Evolutionary conservation across 2,888 invertebrate species (phyloP), one percentile per base, ranked within the genome.

Genomic region (Drosophila lacicola): DNA sequence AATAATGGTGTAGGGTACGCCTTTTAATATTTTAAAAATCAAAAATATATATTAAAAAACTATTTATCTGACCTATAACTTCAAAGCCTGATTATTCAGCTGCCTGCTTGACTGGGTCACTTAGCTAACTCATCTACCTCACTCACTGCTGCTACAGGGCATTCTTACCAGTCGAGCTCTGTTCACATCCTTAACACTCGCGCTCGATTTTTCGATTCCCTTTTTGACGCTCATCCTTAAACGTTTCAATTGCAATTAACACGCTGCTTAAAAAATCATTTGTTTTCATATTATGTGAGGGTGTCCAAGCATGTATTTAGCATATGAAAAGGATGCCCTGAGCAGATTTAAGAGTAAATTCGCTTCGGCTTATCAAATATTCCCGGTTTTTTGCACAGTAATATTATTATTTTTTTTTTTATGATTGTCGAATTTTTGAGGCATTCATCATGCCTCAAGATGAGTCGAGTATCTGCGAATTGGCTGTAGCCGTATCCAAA

Each of bases 361-460:
- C 62, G 21, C 3, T 50, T 47, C 73, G 68, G 55, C 10, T 56
- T 46, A 44, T 50, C 54, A 33, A 45, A 39, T 17, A 66, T 49
- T 61, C 70, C 58, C 55, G 46, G 36, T 58, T 56, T 56, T 45
- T 54, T 67, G 56, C 61, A 61, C 58, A 66, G 6, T 29, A 56
- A 73, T 36, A 46, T 21, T 50, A 50, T 17, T 46, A 54, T 49
- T 65, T 51, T 70, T 42, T 55, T 61, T 47, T 46, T 61, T 61
- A 41, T 63, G 47, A 37, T 50, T 51, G 41, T 46, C 68, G 66
- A 73, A 85, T 83, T 70, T 85, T 78, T 82, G 14, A 62, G 64
- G 80, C 83, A 83, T 83, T 83, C 78, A 85, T 85, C 86, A 83
- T 76, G 57, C 29, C 29, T 8, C 51, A 21, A 53, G 64, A 45